phyloP scores from a whole-genome alignment of 2,888 invertebrate species.

The Autographa pulchrina region DNA sequence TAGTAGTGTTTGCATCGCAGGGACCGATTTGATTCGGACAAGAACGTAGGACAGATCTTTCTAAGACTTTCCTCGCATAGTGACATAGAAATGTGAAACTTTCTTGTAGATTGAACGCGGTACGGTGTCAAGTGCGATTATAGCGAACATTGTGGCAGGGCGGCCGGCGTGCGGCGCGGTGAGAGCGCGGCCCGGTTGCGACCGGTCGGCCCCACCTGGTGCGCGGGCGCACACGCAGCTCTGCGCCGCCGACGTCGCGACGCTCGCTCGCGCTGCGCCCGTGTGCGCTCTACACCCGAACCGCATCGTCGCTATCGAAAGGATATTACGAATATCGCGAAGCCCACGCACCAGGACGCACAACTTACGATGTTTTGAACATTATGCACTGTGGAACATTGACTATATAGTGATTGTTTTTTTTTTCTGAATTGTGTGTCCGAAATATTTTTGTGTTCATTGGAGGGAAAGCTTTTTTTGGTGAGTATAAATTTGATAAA shows the following conservation, averaged over 20 bases:
- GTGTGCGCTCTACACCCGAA: slow-evolving; percentile 72
- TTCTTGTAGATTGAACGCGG: slow-evolving; percentile 84
- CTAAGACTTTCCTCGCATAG: slow-evolving; percentile 70
- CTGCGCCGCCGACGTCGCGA: slow-evolving; percentile 87
- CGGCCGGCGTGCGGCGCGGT: slow-evolving; percentile 75
- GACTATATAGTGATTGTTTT: slow-evolving; percentile 67
- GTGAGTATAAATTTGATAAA: slow-evolving; percentile 50
- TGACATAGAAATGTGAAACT: slow-evolving; percentile 87
- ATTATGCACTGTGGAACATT: slow-evolving; percentile 68
- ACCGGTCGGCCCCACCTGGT: slow-evolving; percentile 87
- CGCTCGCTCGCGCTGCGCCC: slow-evolving; percentile 82
- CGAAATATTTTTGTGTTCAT: slow-evolving; percentile 50
- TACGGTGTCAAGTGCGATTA: slow-evolving; percentile 88
- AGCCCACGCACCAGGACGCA: slow-evolving; percentile 63
- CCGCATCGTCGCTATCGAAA: slow-evolving; percentile 66
- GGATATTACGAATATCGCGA: slow-evolving; percentile 69
- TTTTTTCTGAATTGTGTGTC: slow-evolving; percentile 61
- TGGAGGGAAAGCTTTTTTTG: slow-evolving; percentile 42
- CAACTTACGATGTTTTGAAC: slow-evolving; percentile 76
- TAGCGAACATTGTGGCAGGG: slow-evolving; percentile 81
- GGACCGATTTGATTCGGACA: slow-evolving; percentile 40
- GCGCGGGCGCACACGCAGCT: slow-evolving; percentile 82
- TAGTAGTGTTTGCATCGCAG: slow-evolving; percentile 44
- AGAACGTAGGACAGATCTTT: slow-evolving; percentile 57
- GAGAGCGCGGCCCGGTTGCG: slow-evolving; percentile 88